Conservation (phyloP, 2,113 vertebrate genomes). For the Lycaon pictus region DNA sequence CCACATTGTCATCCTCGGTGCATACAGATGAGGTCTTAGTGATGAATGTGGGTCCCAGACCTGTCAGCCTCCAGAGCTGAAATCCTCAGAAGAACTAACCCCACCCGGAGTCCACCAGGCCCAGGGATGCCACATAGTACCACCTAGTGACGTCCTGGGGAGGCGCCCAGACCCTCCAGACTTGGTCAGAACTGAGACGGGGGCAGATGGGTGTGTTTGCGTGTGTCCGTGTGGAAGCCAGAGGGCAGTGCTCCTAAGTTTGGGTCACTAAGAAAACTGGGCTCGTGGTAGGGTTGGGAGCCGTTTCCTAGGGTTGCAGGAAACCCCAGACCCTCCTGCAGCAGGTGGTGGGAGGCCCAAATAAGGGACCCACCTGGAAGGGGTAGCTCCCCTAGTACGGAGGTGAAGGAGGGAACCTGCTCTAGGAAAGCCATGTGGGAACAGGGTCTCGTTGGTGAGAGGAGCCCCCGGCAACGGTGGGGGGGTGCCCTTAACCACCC, state of each 20-base stretch:
- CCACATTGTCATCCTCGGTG: accelerated
- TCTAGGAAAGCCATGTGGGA: not conserved
- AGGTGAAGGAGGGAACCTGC: too few relatives aligned
- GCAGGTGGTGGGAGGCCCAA: accelerated
- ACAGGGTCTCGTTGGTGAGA: too few relatives aligned
- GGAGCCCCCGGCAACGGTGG: too few relatives aligned
- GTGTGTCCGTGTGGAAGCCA: too few relatives aligned
- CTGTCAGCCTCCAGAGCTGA: not conserved
- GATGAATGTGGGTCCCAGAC: accelerated
- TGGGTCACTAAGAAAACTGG: not conserved
- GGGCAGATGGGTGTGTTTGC: not conserved
- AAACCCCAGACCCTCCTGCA: not conserved
- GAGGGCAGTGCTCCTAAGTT: not conserved
- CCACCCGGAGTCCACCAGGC: not conserved
- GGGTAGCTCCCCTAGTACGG: too few relatives aligned
- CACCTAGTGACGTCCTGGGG: not conserved
- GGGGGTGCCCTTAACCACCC: not conserved
- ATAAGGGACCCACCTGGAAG: not conserved
- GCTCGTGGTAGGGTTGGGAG: not conserved
- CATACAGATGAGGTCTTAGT: accelerated
- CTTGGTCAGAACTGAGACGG: not conserved
- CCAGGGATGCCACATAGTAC: not conserved
- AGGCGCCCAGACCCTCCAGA: not conserved
- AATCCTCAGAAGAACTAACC: not conserved
- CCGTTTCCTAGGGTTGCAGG: not conserved